Percentiles rank a stretch among this genome's conserved stretches.
Conservation (phyloP, 2,888 invertebrate genomes). For the Venusia cambrica region DNA sequence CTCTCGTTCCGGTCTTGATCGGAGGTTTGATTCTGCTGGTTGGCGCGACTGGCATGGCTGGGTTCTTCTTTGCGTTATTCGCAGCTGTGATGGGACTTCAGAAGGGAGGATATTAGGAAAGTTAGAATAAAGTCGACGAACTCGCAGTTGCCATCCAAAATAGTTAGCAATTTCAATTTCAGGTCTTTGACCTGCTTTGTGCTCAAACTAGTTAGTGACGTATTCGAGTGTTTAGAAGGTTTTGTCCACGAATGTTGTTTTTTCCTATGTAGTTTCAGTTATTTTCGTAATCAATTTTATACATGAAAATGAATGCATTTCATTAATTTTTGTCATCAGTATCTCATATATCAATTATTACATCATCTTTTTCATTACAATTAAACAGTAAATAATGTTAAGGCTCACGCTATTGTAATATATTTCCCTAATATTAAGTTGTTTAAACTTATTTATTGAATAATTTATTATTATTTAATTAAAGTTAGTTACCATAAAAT, state of each 20-base stretch:
- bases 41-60: slow-evolving; percentile 90
- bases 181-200: slow-evolving; percentile 27
- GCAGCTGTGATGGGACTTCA: slow-evolving; percentile 90
- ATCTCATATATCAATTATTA: slow-evolving; percentile 4
- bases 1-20: slow-evolving; percentile 87
- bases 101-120: slow-evolving; percentile 63
- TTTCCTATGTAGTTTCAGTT: slow-evolving; percentile 2
- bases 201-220: slow-evolving; percentile 23
- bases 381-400: too few relatives aligned
- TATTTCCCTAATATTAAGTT: slow-evolving; percentile 49
- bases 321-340: slow-evolving; percentile 8
- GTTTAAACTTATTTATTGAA: slow-evolving; percentile 48
- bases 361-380: slow-evolving; percentile 7
- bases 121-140: slow-evolving; percentile 49
- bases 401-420: slow-evolving; percentile 61
- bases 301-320: slow-evolving; percentile 4
- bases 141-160: slow-evolving; percentile 65
- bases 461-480: slow-evolving; percentile 35
- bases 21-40: slow-evolving; percentile 86
- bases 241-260: slow-evolving; percentile 17
- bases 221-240: slow-evolving; percentile 15
- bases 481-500: slow-evolving; percentile 38
- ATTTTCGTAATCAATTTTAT: slow-evolving; percentile 7
- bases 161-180: slow-evolving; percentile 41
- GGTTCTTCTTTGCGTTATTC: slow-evolving; percentile 93